These are phyloP conservation scores for Fissipunctia ypsillon DNA, from an alignment of 2,888 invertebrate species.

Conservation along the genomic window DNA sequence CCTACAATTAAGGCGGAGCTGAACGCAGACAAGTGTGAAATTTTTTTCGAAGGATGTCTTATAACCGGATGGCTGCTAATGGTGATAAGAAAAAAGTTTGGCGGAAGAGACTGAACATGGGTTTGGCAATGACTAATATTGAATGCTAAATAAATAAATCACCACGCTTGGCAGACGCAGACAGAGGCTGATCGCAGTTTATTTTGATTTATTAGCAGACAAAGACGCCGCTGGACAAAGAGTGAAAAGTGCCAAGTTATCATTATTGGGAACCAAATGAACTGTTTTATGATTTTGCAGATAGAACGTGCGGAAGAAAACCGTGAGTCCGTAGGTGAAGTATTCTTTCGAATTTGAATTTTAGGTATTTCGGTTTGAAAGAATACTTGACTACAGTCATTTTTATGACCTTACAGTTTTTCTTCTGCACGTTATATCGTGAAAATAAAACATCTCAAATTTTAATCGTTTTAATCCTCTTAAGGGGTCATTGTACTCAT, in stretches of 20 bases:
- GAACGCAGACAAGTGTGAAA: not conserved
- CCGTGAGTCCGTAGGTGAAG: not conserved
- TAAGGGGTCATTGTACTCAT: too few species aligned
- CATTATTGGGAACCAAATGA: not conserved
- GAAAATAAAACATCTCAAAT: too few species aligned
- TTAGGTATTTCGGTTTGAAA: too few species aligned
- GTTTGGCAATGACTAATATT: constrained; percentile 15
- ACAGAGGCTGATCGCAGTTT: not conserved
- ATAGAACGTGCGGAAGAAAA: too few species aligned
- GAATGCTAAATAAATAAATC: constrained; percentile 11
- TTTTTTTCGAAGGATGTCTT: not conserved
- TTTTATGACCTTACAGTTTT: not conserved
- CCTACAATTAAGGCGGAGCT: not conserved
- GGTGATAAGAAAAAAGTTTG: not conserved
- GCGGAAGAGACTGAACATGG: not conserved
- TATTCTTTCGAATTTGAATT: not conserved
- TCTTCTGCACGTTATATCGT: too few species aligned
- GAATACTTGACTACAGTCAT: not conserved
- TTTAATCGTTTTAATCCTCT: too few species aligned
- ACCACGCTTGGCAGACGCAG: not conserved
- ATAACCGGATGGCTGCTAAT: not conserved
- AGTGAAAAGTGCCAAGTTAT: not conserved
- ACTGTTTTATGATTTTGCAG: not conserved
- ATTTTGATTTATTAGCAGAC: not conserved
- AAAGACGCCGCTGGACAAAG: not conserved